phyloP scores from a whole-genome alignment of 2,113 vertebrate species.

The Ramphastos sulfuratus region DNA sequence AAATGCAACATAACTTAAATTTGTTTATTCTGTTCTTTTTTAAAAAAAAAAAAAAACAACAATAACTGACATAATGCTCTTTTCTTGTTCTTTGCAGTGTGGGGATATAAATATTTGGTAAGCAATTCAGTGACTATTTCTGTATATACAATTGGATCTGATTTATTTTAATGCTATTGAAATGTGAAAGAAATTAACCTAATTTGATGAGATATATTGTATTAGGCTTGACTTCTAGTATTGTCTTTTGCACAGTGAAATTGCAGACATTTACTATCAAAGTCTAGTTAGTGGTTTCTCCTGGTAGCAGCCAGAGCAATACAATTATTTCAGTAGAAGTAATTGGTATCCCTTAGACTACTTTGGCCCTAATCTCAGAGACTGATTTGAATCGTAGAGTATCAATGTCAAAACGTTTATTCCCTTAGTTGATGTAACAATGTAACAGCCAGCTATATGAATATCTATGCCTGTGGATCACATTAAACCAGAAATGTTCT shows the following conservation, averaged over 20 bases:
- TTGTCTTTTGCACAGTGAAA: neutral
- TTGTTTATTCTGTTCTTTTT: neutral
- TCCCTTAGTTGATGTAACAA: neutral
- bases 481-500: neutral
- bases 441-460: neutral
- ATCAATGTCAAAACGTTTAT: neutral
- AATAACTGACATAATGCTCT: neutral
- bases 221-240: neutral
- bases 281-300: neutral
- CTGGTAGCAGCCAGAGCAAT: neutral
- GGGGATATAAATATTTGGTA: neutral
- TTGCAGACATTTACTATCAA: neutral
- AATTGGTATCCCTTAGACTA: neutral
- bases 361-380: neutral
- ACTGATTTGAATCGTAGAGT: neutral
- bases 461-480: neutral
- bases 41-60: neutral
- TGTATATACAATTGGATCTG: neutral
- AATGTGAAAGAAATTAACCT: neutral
- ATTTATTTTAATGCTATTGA: neutral
- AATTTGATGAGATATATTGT: neutral
- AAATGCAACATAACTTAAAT: neutral
- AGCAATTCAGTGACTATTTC: neutral
- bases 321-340: neutral
- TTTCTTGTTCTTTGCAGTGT: conserved; percentile 1